phyloP scores from a whole-genome alignment of 2,797 vertebrate species.

The Takifugu ocellatus region DNA sequence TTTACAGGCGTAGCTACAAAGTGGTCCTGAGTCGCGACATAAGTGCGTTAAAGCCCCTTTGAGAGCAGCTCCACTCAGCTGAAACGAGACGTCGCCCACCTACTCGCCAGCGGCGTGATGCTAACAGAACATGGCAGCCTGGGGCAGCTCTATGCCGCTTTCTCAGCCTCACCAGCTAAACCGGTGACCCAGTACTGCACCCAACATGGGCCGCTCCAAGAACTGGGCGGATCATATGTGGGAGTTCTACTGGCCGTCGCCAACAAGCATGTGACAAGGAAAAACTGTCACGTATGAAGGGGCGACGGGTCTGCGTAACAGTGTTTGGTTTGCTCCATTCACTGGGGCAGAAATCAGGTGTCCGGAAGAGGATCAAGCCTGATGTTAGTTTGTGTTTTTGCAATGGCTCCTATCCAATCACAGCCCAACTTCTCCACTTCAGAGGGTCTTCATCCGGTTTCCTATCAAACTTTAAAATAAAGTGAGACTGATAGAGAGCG shows the following conservation, averaged over 20 bases:
- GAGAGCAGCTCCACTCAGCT: constrained; percentile 45
- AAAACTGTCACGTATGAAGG: constrained; percentile 34
- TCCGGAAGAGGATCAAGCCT: background rate
- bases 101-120: constrained; percentile 57
- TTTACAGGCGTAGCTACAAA: constrained; percentile 46
- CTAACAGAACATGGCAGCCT: constrained; percentile 79
- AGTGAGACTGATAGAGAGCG: background rate
- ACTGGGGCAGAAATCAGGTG: constrained; percentile 8
- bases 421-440: background rate
- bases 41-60: constrained; percentile 33
- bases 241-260: constrained; percentile 55
- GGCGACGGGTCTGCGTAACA: constrained; percentile 42
- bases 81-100: constrained; percentile 56
- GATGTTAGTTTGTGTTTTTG: background rate
- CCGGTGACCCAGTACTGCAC: constrained; percentile 71
- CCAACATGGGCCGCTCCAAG: constrained; percentile 68
- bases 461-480: background rate
- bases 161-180: constrained; percentile 73
- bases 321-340: constrained; percentile 40
- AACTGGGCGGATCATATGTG: constrained; percentile 63
- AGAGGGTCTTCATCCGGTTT: background rate
- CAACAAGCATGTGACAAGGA: constrained; percentile 66
- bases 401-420: no score
- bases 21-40: constrained; percentile 27
- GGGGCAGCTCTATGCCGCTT: constrained; percentile 71